Evolutionary conservation across 2,113 vertebrate species (phyloP), one percentile per base, ranked within the genome.

Genomic region (Myrmophylax atrothorax): DNA sequence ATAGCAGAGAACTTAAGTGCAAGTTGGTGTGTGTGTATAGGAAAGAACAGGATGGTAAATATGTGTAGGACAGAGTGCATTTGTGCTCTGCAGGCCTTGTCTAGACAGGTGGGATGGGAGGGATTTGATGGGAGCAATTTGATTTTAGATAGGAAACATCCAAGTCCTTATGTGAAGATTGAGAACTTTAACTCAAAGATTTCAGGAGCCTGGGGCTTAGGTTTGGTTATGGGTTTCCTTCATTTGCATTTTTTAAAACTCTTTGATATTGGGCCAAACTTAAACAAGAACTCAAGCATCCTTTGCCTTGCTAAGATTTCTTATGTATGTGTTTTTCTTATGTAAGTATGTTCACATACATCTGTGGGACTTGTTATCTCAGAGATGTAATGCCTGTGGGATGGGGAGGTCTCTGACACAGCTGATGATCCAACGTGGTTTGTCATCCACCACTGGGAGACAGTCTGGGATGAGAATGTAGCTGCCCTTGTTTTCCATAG

Each of bases 211-310:
- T 72, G 60, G 14, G 91, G 95, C 91, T 93, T 89, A 93, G 83
- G 67, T 83, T 97, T 96, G 80, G 77, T 92, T 91, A 66, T 87
- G 74, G 93, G 91, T 94, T 96, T 88, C 73, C 87, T 95, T 89
- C 29, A 81, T 93, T 85, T 85, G 33, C 59, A 40, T 97, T 96
- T 93, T 90, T 49, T 78, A 80, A 55, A 89, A 77, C 56, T 58
- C 95, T 97, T 94, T 97, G 94, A 97, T 96, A 95, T 92, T 85
- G 49, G 52, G 73, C 94, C 96, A 97, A 77, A 89, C 20, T 91
- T 78, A 95, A 96, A 96, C 47, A 87, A 93, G 77, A 92, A 56
- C 23, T 92, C 64, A 86, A 95, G 64, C 35, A 91, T 85, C 86
- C 55, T 95, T 88, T 81, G 78, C 89, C 59, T 88, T 87, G 56